Evolutionary conservation across 1,140 invertebrate species (phyloP), one percentile per base, ranked within the genome.

Genomic region (Caenorhabditis briggsae): DNA sequence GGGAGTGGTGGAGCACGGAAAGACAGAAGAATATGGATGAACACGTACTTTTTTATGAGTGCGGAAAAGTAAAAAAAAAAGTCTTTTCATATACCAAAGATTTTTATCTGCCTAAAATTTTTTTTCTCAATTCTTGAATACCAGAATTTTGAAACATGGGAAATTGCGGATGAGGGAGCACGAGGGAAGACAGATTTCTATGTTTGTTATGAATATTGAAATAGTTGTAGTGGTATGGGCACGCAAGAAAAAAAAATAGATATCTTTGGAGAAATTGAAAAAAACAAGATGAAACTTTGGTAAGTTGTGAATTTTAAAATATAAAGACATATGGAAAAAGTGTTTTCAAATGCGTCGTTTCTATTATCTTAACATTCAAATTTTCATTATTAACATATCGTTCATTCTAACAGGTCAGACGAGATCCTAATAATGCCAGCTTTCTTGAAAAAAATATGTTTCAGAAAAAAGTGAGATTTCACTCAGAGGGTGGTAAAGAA

Each of bases 101-200:
- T 78, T 53, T 46, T 50, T 23, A 23, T 33, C 33, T 33, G 33
- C 33, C 33, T 33, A 33, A 33, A 33, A 3, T 33, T 33, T 33
- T 33, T 33, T 33, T 33, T 33, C 33, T 33, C 33, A 33, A 33
- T 50, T 25, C 50, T n/a, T 48, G 46, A 70, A 48, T 78, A 12
- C 20, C 70, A 23, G 70, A 78, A 78, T 78, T 50, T 23, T 78
- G 70, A 78, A 78, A 78, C 70, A 78, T 78, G 70, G 70, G 70
- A 78, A 70, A 78, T 78, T 78, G 33, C n/a, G 46, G 70, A 48
- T 11, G 70, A 78, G 20, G 20, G 46, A 78, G 43, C 70, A 78
- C 70, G 70, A 50, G 46, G 46, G 46, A 78, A 9, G 59, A 61
- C 59, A 78, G 70, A 78, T 50, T 48, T 50, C 33, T 78, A 50